These are phyloP conservation scores for Hozukius guyotensis DNA, from an alignment of 2,797 vertebrate genomes.

Conservation along the genomic window DNA sequence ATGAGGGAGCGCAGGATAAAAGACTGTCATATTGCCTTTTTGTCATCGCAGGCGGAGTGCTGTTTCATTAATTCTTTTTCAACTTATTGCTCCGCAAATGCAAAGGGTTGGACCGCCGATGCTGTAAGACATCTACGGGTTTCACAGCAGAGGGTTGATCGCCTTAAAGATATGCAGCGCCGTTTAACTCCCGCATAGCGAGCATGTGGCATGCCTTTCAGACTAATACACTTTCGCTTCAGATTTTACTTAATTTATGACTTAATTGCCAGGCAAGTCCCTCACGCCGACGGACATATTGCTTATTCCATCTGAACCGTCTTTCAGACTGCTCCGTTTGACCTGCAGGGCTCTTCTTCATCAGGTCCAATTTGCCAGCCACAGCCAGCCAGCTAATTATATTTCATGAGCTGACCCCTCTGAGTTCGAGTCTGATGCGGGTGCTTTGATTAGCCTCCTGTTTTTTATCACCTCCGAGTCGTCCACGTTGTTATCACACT, in stretches of 20 bases:
- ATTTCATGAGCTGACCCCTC: constrained; percentile 80
- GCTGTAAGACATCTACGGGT: constrained; percentile 11
- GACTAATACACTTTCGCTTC: constrained; percentile 53
- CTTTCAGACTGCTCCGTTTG: constrained; percentile 69
- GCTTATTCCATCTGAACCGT: constrained; percentile 74
- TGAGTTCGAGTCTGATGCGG: constrained; percentile 74
- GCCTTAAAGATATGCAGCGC: constrained; percentile 10
- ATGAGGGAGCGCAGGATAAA: constrained; percentile 75
- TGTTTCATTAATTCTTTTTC: constrained; percentile 66
- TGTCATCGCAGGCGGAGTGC: constrained; percentile 63
- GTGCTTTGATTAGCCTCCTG: constrained; percentile 82
- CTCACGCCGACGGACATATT: constrained; percentile 66
- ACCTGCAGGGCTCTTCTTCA: constrained; percentile 79
- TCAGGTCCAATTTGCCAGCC: constrained; percentile 80
- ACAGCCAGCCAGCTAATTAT: constrained; percentile 81
- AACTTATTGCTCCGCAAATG: constrained; percentile 35
- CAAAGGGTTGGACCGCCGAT: constrained; percentile 7
- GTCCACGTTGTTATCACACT: constrained; percentile 77
- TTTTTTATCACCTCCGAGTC: constrained; percentile 80
- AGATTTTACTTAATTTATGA: constrained; percentile 72
- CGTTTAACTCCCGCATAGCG: constrained; percentile 22
- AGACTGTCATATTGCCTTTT: constrained; percentile 72
- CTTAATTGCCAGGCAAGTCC: constrained; percentile 74
- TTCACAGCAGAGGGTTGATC: constrained; percentile 42
- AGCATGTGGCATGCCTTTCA: constrained; percentile 36